phyloP scores from a whole-genome alignment of 2,888 invertebrate species.

The Eupeodes latifasciatus region DNA sequence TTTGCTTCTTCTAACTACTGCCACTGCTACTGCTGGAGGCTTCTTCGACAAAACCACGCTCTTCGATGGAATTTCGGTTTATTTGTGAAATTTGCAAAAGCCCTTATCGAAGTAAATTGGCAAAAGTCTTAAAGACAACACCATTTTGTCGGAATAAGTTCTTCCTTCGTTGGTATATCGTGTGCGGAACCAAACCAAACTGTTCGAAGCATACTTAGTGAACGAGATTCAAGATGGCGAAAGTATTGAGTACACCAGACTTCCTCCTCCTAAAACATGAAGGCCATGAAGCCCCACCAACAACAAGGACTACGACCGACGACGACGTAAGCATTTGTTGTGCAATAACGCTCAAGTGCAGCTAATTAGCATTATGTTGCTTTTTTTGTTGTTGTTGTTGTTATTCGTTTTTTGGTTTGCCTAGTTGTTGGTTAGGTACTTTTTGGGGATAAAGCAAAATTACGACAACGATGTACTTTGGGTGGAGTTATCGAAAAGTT shows the following conservation, averaged over 20 bases:
- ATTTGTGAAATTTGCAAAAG: constrained; percentile 46
- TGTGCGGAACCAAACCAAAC: constrained; percentile 1
- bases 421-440: neutral
- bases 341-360: constrained; percentile 73
- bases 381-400: neutral
- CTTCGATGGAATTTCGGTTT: constrained; percentile 66
- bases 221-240: constrained; percentile 22
- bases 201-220: neutral
- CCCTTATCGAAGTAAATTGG: constrained; percentile 71
- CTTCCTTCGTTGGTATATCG: neutral
- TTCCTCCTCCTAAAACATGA: neutral
- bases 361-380: constrained; percentile 74
- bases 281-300: neutral
- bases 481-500: constrained; percentile 23
- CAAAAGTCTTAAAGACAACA: constrained; percentile 65
- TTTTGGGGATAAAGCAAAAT: constrained; percentile 3
- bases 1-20: neutral
- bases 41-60: constrained; percentile 41
- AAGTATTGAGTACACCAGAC: constrained; percentile 38
- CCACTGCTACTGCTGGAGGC: constrained; percentile 11
- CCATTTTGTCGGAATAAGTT: constrained; percentile 48
- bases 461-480: constrained; percentile 3
- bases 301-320: neutral
- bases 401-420: neutral
- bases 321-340: constrained; percentile 55